phyloP scores from a whole-genome alignment of 92 coral and sea anemone genomes.

The Scolanthus callimorphus region DNA sequence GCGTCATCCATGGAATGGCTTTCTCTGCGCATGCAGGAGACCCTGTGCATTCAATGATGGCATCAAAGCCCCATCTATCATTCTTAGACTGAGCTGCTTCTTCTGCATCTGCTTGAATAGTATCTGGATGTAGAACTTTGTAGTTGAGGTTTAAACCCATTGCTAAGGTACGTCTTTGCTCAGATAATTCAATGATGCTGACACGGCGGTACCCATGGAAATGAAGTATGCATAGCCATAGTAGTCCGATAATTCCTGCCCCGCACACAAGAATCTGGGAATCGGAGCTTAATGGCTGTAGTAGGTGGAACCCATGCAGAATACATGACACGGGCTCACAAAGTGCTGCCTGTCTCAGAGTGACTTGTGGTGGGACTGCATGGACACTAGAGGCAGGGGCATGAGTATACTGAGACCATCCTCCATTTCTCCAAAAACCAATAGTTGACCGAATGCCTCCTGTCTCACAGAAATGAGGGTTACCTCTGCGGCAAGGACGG shows the following conservation, averaged over 20 bases:
- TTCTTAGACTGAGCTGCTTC: slow-evolving; percentile 41
- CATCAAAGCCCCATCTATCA: slow-evolving; percentile 84
- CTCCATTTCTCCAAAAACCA: slow-evolving; percentile 95
- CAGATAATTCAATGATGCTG: slow-evolving; percentile 74
- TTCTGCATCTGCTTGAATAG: slow-evolving; percentile 41
- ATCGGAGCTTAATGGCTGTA: slow-evolving; percentile 72
- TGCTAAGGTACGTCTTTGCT: slow-evolving; percentile 74
- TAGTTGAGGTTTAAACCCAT: slow-evolving; percentile 63
- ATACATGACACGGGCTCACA: slow-evolving; percentile 89
- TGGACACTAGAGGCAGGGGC: slow-evolving; percentile 61
- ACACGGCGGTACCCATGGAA: slow-evolving; percentile 92
- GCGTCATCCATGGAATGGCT: slow-evolving; percentile 70
- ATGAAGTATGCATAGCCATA: slow-evolving; percentile 82
- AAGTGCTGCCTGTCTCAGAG: slow-evolving; percentile 83
- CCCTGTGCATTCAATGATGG: slow-evolving; percentile 80
- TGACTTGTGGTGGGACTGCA: slow-evolving; percentile 73
- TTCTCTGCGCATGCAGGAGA: slow-evolving; percentile 63
- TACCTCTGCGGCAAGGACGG: slow-evolving; percentile 74
- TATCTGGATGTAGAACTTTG: slow-evolving; percentile 69
- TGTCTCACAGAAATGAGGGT: slow-evolving; percentile 84
- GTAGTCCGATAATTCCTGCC: slow-evolving; percentile 71
- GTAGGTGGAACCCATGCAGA: slow-evolving; percentile 72
- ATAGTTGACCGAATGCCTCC: slow-evolving; percentile 71
- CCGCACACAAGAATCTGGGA: slow-evolving; percentile 81
- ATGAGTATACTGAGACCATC: slow-evolving; percentile 95